These are phyloP conservation scores for Cydia amplana DNA, from an alignment of 1,140 invertebrate genomes.

Conservation along the genomic window DNA sequence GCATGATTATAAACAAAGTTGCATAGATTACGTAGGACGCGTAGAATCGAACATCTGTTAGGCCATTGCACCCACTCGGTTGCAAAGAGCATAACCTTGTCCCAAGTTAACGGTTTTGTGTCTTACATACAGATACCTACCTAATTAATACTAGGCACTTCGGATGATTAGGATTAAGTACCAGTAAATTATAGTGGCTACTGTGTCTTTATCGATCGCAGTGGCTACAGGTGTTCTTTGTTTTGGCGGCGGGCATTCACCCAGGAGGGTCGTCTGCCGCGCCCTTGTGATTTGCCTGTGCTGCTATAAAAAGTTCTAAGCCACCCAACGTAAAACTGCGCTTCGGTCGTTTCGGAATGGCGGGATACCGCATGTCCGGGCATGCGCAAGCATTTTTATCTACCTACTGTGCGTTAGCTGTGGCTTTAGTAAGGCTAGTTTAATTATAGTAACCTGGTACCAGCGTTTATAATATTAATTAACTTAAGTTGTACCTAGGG, in stretches of 20 bases:
- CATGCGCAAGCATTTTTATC: slow-evolving; percentile 40
- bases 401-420: not conserved
- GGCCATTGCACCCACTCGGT: slow-evolving; percentile 1
- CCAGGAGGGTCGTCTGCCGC: slow-evolving; percentile 55
- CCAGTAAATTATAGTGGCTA: not conserved
- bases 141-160: not conserved
- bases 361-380: slow-evolving; percentile 37
- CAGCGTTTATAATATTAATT: not conserved
- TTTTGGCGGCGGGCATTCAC: slow-evolving; percentile 68
- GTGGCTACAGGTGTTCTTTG: slow-evolving; percentile 62
- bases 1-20: not conserved
- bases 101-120: not conserved
- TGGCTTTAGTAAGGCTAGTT: not conserved
- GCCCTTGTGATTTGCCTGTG: slow-evolving; percentile 39
- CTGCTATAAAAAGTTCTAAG: not conserved
- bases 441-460: not conserved
- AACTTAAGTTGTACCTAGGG: too few relatives aligned
- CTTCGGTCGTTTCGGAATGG: not conserved
- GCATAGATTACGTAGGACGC: slow-evolving; percentile 18
- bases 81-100: not conserved
- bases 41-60: slow-evolving; percentile 29
- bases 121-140: not conserved
- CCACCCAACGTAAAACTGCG: not conserved
- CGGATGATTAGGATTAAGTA: not conserved
- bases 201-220: slow-evolving; percentile 6